phyloP scores from a whole-genome alignment of 92 coral and sea anemone genomes.

The Paramuricea clavata region DNA sequence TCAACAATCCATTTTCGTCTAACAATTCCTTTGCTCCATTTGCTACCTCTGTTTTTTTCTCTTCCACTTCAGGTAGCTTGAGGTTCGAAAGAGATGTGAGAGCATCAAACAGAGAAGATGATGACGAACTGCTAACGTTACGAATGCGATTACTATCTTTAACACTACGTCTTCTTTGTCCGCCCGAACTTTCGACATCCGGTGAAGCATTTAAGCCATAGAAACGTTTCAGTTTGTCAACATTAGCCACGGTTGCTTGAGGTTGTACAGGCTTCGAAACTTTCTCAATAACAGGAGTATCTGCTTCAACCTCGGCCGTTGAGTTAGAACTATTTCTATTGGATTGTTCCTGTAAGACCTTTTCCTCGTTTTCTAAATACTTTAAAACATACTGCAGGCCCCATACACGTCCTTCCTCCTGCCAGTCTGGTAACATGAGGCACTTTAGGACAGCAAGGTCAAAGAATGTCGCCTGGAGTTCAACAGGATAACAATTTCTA shows the following conservation, averaged over 20 bases:
- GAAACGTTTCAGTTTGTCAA: constrained; percentile 39
- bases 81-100: constrained; percentile 32
- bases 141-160: constrained; percentile 36
- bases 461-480: constrained; percentile 78
- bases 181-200: constrained; percentile 13
- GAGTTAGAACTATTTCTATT: background rate
- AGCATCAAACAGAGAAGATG: constrained; percentile 37
- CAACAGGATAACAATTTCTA: constrained; percentile 51
- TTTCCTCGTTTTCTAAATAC: constrained; percentile 77
- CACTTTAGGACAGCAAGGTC: constrained; percentile 96
- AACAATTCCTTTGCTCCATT: constrained; percentile 90
- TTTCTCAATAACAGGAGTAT: background rate
- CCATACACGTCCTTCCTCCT: constrained; percentile 97
- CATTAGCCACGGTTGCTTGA: constrained; percentile 13
- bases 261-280: background rate
- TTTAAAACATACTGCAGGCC: constrained; percentile 80
- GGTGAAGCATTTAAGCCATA: constrained; percentile 35
- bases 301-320: constrained; percentile 11
- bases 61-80: constrained; percentile 71
- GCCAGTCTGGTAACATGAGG: constrained; percentile 86
- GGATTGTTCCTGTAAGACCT: background rate
- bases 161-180: constrained; percentile 8
- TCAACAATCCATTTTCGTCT: constrained; percentile 87
- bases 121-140: constrained; percentile 28
- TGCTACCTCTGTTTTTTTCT: constrained; percentile 81